Evolutionary conservation across 2,888 invertebrate species (phyloP), one percentile per base, ranked within the genome.

Genomic region (Eupithecia dodoneata): DNA sequence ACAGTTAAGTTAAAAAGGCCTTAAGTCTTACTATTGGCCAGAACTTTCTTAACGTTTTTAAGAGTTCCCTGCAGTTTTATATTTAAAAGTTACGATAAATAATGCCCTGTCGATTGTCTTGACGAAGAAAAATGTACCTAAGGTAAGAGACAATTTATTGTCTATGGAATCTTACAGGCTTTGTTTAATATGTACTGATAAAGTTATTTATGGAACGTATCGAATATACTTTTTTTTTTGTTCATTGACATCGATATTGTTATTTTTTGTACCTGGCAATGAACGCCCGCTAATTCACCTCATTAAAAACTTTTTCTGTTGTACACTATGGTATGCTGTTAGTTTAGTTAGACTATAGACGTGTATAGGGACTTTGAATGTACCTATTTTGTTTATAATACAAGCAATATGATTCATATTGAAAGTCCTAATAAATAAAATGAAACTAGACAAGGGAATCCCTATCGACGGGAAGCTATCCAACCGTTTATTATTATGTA

Each of bases 401-500:
- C 18, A 59, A 18, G 7, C 10, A 59, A 59, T 63, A 12, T 63
- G 4, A 63, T 63, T 63, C 12, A 63, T 63, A 0, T 18, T 63
- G 18, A 4, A 30, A 63, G 63, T 59, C 18, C 7, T 18, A 3
- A 52, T 63, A 63, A 30, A 63, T 63, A 30, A 63, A 63, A 63
- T 63, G 4, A 18, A 63, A 30, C 30, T 63, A 30, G 63, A 63
- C 12, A 12, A 30, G 63, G 18, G 55, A 59, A 18, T 63, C 63
- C 63, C 63, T 18, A 30, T 63, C 4, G 63, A 63, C 30, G 63
- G 12, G 12, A 63, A 59, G 30, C 63, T 63, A 63, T 63, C 30
- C 4, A 30, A 63, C 63, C 63, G 63, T 63, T 63, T 63, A 59
- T 59, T 59, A 59, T 18, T 63, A 63, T 63, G 30, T 30, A 63